These are phyloP conservation scores for Griposia aprilina DNA, from an alignment of 2,888 invertebrate species.

Conservation along the genomic window DNA sequence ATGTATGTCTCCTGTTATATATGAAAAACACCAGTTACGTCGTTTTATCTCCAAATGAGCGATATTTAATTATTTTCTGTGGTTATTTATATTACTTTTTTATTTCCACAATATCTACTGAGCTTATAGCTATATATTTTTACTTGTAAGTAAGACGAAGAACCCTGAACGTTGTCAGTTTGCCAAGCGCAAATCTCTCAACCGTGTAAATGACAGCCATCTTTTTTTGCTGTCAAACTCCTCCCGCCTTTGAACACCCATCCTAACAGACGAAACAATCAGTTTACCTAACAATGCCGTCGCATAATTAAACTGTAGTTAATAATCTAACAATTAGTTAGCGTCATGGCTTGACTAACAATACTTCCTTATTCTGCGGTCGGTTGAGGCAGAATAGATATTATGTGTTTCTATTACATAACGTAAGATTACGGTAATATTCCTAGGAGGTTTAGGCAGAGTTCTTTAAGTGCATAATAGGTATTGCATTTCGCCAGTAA, in stretches of 20 bases:
- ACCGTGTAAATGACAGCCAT: background rate
- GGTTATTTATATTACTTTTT: background rate
- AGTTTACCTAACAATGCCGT: slow-evolving; percentile 56
- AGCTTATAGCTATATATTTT: background rate
- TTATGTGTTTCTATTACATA: slow-evolving; percentile 15
- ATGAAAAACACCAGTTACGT: too few relatives aligned
- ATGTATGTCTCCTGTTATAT: too few relatives aligned
- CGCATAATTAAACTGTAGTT: slow-evolving; percentile 59
- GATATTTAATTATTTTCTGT: background rate
- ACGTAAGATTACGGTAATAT: background rate
- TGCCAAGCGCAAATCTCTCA: background rate
- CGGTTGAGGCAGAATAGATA: background rate
- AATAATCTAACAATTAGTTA: slow-evolving; percentile 64
- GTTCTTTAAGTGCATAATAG: background rate
- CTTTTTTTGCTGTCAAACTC: background rate
- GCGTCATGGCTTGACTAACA: slow-evolving; percentile 41
- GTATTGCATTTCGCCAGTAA: background rate
- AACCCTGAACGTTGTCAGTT: background rate
- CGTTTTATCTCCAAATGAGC: too few relatives aligned
- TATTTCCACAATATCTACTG: background rate
- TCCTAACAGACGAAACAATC: slow-evolving; percentile 56
- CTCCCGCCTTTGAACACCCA: slow-evolving; percentile 3
- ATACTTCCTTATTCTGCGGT: slow-evolving; percentile 46
- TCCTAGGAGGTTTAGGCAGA: too few relatives aligned
- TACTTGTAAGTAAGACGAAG: background rate